These are phyloP conservation scores for Sebastes schlegelii DNA, from an alignment of 2,113 vertebrate species.

Conservation along the genomic window DNA sequence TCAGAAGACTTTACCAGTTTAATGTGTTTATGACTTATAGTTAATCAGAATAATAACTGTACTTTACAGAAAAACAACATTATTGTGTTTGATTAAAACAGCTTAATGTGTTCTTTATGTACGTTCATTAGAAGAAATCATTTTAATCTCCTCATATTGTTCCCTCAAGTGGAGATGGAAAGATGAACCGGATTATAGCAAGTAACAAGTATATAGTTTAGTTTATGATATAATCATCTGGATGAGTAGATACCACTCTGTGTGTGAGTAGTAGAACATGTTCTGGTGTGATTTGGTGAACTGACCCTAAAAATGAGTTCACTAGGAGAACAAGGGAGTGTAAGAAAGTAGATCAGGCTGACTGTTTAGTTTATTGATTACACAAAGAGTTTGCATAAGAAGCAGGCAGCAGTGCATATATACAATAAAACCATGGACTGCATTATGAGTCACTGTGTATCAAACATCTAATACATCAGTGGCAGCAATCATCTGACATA, in stretches of 20 bases:
- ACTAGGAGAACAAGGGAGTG: background rate
- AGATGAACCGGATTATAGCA: background rate
- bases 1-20: no score
- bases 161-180: background rate
- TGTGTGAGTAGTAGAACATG: background rate
- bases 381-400: conserved; percentile 1
- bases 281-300: background rate
- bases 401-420: background rate
- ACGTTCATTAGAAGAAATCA: background rate
- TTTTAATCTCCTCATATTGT: background rate
- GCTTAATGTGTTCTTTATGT: background rate
- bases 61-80: background rate
- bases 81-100: background rate
- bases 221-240: background rate
- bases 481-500: conserved; percentile 20
- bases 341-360: background rate
- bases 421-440: background rate
- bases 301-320: background rate
- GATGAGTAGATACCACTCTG: background rate
- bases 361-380: conserved; percentile 10
- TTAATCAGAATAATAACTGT: background rate
- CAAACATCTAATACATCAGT: conserved; percentile 37
- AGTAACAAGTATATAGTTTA: background rate
- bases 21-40: no score
- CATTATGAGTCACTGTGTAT: conserved; percentile 1